Evolutionary conservation across 1,140 invertebrate species (phyloP), one percentile per base, ranked within the genome.

Genomic region (Dendrolimus punctatus): DNA sequence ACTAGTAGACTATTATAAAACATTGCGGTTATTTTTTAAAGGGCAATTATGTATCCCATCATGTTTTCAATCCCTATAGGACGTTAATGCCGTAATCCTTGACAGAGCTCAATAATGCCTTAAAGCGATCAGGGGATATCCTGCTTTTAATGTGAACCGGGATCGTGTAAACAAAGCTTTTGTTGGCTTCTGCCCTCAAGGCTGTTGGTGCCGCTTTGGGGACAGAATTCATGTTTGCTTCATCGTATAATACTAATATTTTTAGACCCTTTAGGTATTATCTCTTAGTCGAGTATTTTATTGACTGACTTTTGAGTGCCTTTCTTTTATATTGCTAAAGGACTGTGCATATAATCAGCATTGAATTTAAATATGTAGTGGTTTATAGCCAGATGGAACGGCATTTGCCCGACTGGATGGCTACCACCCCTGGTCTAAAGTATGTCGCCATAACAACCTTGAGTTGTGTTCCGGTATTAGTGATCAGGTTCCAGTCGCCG

Each of bases 131-230:
- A 57, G 61, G 60, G 57, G 54, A 51, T 61, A 58, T 46, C 66
- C 68, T 68, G 67, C 47, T 69, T 71, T 73, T 71, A 71, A 66
- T 64, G 62, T 60, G 60, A 67, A 55, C 66, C 57, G 57, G 44
- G 64, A 45, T 61, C 69, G 63, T 75, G 69, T 75, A 75, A 75
- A 75, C 72, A 75, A 62, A 51, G 62, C 66, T 64, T 68, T 69
- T 68, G 68, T 68, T 71, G 66, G 71, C 68, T 73, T 73, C 68
- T 49, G 69, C 72, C 65, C 41, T 40, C 50, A 57, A 69, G 68
- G 39, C 58, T 53, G 55, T 43, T 39, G 41, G 42, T n/a, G 8
- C n/a, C 36, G 42, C 9, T 8, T 39, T 37, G 23, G 50, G 41
- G 36, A 9, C 38, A 51, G 37, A 51, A 39, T 9, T 7, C 38